A percentile compares a stretch with the other conserved stretches of the same genome.
phyloP scores from a whole-genome alignment of 2,113 vertebrate species.

The Cavia porcellus region DNA sequence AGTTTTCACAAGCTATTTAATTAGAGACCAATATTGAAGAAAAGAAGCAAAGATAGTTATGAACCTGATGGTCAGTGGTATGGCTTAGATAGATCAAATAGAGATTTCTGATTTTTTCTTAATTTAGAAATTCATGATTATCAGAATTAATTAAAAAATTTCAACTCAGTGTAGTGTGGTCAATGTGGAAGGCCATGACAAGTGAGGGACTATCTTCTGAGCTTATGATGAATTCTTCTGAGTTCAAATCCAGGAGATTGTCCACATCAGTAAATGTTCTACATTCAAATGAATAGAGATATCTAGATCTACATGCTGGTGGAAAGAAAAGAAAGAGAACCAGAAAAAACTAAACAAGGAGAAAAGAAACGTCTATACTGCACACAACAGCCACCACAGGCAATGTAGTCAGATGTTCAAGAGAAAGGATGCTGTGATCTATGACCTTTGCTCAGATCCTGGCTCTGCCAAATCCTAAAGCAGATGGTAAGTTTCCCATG shows the following conservation, averaged over 20 bases:
- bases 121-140: neutral
- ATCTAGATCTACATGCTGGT: neutral
- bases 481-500: neutral
- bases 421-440: neutral
- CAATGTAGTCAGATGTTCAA: accelerated
- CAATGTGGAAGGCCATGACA: neutral
- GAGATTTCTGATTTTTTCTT: slow-evolving; percentile 1
- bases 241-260: neutral
- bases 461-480: neutral
- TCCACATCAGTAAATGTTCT: neutral
- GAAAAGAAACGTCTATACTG: neutral
- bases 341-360: neutral
- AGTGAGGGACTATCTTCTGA: neutral
- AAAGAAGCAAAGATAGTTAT: neutral
- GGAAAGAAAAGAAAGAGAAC: slow-evolving; percentile 1
- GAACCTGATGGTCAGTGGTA: neutral
- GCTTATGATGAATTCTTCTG: neutral
- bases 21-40: neutral
- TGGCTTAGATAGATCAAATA: neutral
- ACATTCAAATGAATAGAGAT: neutral
- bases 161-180: neutral
- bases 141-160: neutral
- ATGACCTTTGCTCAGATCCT: neutral
- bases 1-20: neutral
- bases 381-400: neutral